These are phyloP conservation scores for Petrolisthes cinctipes DNA, from an alignment of 2,888 invertebrate genomes.

Conservation along the genomic window DNA sequence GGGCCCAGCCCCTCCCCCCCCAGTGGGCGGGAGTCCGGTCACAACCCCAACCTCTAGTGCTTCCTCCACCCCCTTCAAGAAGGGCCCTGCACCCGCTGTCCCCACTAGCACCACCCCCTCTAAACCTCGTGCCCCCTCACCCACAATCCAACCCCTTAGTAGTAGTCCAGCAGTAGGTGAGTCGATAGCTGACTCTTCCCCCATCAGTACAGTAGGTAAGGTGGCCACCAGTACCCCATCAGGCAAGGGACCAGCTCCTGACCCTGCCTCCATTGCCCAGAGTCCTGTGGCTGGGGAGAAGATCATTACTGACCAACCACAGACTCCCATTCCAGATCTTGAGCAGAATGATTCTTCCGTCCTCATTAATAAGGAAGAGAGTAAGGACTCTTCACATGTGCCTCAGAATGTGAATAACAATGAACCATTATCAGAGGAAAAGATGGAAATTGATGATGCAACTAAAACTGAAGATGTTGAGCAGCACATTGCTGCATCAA, in stretches of 20 bases:
- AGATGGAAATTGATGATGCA: conserved; percentile 40
- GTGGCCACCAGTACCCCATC: conserved; percentile 46
- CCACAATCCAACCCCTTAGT: conserved; percentile 17
- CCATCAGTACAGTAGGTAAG: conserved; percentile 29
- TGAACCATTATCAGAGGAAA: conserved; percentile 8
- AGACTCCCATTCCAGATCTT: conserved; percentile 39
- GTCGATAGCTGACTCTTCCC: conserved; percentile 24
- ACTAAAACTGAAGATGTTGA: neutral
- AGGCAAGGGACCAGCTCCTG: conserved; percentile 50
- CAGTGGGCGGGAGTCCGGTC: conserved; percentile 67
- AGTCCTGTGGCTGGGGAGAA: conserved; percentile 42
- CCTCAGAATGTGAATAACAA: conserved; percentile 11
- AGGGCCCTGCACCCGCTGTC: conserved; percentile 65
- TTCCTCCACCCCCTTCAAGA: conserved; percentile 60
- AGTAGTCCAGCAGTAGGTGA: conserved; percentile 27
- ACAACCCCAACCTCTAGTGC: conserved; percentile 54
- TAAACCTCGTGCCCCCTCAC: conserved; percentile 46
- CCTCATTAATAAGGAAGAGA: conserved; percentile 27
- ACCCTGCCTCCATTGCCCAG: conserved; percentile 33
- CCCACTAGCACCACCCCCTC: conserved; percentile 56
- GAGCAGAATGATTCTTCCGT: conserved; percentile 35
- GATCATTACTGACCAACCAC: conserved; percentile 3
- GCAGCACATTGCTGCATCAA: neutral
- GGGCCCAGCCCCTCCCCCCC: conserved; percentile 84
- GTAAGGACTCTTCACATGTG: conserved; percentile 19